phyloP scores from a whole-genome alignment of 2,113 vertebrate genomes.

The Ranitomeya imitator region DNA sequence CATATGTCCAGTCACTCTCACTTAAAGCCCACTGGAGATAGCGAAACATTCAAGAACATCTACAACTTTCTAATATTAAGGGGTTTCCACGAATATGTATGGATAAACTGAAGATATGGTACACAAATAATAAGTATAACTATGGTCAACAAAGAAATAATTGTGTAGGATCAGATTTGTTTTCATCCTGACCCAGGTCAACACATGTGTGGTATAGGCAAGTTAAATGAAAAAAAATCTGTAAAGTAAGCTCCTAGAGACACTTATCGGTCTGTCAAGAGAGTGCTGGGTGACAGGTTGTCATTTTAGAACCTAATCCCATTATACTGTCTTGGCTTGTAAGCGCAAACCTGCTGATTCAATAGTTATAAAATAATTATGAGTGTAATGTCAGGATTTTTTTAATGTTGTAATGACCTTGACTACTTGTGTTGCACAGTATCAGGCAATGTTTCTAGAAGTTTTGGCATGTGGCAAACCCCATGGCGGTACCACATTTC shows the following conservation, averaged over 20 bases:
- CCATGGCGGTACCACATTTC: no score
- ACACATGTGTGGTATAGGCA: background rate
- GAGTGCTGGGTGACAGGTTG: background rate
- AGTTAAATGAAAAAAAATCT: background rate
- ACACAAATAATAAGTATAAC: no score
- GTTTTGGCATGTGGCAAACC: no score
- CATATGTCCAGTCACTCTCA: background rate
- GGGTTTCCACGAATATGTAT: background rate
- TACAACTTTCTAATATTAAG: background rate
- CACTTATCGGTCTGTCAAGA: background rate
- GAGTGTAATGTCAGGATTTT: background rate
- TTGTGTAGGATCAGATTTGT: background rate
- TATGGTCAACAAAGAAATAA: no score
- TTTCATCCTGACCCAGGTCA: background rate
- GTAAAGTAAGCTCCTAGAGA: slow-evolving; percentile 23
- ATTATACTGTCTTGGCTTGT: slow-evolving; percentile 5
- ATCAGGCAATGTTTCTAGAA: no score
- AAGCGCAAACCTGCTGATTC: slow-evolving; percentile 24
- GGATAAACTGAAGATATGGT: no score
- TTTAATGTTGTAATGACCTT: no score
- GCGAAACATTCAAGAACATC: background rate
- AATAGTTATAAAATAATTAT: background rate
- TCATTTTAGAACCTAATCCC: slow-evolving; percentile 29
- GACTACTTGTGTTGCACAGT: no score
- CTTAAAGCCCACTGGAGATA: background rate